These are phyloP conservation scores for Epinephelus fuscoguttatus DNA, from an alignment of 2,113 vertebrate genomes.

Conservation along the genomic window DNA sequence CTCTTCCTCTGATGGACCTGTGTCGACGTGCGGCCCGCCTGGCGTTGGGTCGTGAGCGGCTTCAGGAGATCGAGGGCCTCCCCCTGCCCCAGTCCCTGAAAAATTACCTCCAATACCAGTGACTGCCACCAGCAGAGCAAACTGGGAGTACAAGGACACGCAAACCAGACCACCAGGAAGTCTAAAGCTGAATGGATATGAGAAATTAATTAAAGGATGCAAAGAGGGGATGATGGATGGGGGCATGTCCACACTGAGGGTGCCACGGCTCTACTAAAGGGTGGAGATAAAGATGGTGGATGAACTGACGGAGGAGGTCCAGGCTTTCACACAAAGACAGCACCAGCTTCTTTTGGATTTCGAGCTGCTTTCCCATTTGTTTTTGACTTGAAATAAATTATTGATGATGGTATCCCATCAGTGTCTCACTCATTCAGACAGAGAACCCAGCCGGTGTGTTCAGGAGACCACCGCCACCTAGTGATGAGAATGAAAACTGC, in stretches of 20 bases:
- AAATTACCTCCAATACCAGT: slow-evolving; percentile 99
- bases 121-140: slow-evolving; percentile 72
- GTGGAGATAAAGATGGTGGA: slow-evolving; percentile 73
- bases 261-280: slow-evolving; percentile 19
- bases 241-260: slow-evolving; percentile 86
- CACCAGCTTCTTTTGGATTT: slow-evolving; percentile 68
- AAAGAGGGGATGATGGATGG: slow-evolving; percentile 49
- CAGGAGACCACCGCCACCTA: slow-evolving; percentile 61
- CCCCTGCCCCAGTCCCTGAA: slow-evolving; percentile 97
- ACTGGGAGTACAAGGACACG: slow-evolving; percentile 45
- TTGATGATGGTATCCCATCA: slow-evolving; percentile 66
- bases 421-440: slow-evolving; percentile 49
- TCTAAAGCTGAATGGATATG: slow-evolving; percentile 7
- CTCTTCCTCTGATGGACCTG: slow-evolving; percentile 97
- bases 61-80: slow-evolving; percentile 92
- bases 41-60: slow-evolving; percentile 93
- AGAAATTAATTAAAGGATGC: slow-evolving; percentile 54
- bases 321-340: slow-evolving; percentile 75
- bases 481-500: slow-evolving; percentile 57
- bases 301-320: slow-evolving; percentile 65
- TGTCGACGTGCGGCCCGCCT: slow-evolving; percentile 94
- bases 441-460: slow-evolving; percentile 40
- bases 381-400: slow-evolving; percentile 77
- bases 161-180: slow-evolving; percentile 29
- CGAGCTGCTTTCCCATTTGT: slow-evolving; percentile 72